Evolutionary conservation across 2,888 invertebrate genomes (phyloP), one percentile per base, ranked within the genome.

Genomic region (Phania funesta): DNA sequence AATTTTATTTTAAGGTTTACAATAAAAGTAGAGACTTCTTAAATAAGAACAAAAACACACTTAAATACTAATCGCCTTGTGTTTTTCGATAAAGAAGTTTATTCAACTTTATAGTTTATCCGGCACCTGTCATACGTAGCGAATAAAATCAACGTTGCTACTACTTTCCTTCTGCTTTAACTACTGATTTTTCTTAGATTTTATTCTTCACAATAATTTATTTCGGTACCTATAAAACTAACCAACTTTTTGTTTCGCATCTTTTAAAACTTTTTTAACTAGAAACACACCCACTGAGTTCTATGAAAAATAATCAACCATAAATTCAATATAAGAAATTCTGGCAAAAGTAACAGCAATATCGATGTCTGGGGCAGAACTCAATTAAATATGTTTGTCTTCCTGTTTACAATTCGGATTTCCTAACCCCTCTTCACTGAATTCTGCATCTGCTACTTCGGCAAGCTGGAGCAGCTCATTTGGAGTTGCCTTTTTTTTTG

Each of bases 231-330:
- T 60, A 35, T 18, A 32, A 41, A 70, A 41, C 3, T 50, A 6
- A 9, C 48, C 16, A 64, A 35, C 9, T 56, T 9, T n/a, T 52
- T 24, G 13, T n/a, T 41, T 5, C 26, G 56, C 48, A 26, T 58
- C 11, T 70, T 24, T 64, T 24, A 11, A 5, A 3, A 16, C 3
- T 9, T 35, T 41, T 41, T 44, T 35, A 46, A 18, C 38, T 32
- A 38, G 44, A 74, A 77, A 77, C 82, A 82, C 82, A 44, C 82
- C 82, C 74, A 82, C 74, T 44, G 74, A 65, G 76, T 74, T 67
- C 74, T 82, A 65, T 78, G 78, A 78, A 78, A 82, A 78, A 75
- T 82, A 75, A 75, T 70, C 82, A 64, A 48, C 44, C 26, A 82
- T 82, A 82, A 82, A 78, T 78, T 78, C 22, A 52, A 56, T 50